Evolutionary conservation across 2,888 invertebrate species (phyloP), one percentile per base, ranked within the genome.

Genomic region (Yponomeuta malinellus): DNA sequence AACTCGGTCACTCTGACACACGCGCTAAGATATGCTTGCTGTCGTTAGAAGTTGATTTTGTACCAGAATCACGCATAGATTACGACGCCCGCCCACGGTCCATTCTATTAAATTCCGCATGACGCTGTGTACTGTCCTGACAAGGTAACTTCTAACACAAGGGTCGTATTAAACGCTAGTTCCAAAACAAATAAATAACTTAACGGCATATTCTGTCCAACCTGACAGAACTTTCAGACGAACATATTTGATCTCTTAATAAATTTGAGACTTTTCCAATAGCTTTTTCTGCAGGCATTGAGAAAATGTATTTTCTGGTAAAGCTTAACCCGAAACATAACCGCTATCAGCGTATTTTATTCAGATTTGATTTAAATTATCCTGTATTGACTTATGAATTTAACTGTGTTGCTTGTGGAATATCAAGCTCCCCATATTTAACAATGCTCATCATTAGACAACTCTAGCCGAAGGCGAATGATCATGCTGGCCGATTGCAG

Each of bases 81-180:
- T 33, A 33, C 33, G 1, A 33, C 4, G 33, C 33, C 33, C 33
- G 33, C 33, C 33, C 33, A 0, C 33, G 33, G 33, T 33, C 33
- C 33, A 4, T 33, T 2, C 23, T 71, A 71, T 48, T 37, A 48
- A 4, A 71, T 71, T 10, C 71, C 71, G 31, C 71, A 71, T 48
- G 48, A 66, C 23, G 66, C 66, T 29, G 67, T 71, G 10, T 31
- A 33, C 5, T 66, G 71, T 8, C 48, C 43, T 8, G 71, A 71
- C 43, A 71, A 71, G 31, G 37, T 43, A 5, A 71, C 67, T 33
- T 59, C 68, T 5, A 68, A 70, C 2, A 23, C 59, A 15, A 63
- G 70, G 23, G 29, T 71, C 10, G 71, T 71, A 15, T 9, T 71
- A 10, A 65, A 71, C 31, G 71, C 71, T 37, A 66, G 66, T 66